Percentiles rank a stretch among this genome's conserved stretches.
These are phyloP conservation scores for Lichenostomus cassidix DNA, from an alignment of 2,113 vertebrate genomes.

Conservation along the genomic window DNA sequence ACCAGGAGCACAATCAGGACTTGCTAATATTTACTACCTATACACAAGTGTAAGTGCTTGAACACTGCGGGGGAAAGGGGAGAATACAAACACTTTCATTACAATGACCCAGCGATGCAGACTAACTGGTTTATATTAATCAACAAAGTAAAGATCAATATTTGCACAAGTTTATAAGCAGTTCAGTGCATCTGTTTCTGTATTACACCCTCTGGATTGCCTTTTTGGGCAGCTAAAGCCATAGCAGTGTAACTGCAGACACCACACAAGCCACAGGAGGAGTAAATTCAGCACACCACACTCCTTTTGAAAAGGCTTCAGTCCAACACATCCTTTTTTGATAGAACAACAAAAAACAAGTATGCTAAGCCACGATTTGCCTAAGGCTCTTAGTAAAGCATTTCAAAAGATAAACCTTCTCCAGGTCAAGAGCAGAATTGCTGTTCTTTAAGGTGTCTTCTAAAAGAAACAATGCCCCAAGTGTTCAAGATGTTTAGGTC, in stretches of 20 bases:
- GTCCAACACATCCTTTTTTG: background rate
- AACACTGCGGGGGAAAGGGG: background rate
- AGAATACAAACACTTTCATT: background rate
- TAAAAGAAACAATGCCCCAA: conserved; percentile 48
- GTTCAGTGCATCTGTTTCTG: background rate
- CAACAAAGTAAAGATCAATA: background rate
- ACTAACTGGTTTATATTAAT: background rate
- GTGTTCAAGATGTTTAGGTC: conserved; percentile 3
- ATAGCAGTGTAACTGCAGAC: background rate
- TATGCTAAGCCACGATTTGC: conserved; percentile 7
- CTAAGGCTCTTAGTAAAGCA: conserved; percentile 26
- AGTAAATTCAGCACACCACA: background rate
- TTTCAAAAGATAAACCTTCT: conserved; percentile 35
- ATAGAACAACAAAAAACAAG: conserved; percentile 1
- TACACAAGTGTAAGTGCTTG: background rate
- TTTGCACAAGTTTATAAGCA: background rate
- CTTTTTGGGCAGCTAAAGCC: background rate
- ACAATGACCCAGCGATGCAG: background rate
- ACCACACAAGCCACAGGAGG: background rate
- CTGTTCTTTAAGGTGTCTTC: conserved; percentile 38
- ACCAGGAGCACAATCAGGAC: background rate
- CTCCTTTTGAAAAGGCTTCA: background rate
- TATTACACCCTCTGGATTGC: background rate
- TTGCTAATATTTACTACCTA: background rate
- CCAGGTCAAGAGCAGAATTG: conserved; percentile 25